Evolutionary conservation across 2,113 vertebrate species (phyloP), one percentile per base, ranked within the genome.

Genomic region (Xenopus borealis): DNA sequence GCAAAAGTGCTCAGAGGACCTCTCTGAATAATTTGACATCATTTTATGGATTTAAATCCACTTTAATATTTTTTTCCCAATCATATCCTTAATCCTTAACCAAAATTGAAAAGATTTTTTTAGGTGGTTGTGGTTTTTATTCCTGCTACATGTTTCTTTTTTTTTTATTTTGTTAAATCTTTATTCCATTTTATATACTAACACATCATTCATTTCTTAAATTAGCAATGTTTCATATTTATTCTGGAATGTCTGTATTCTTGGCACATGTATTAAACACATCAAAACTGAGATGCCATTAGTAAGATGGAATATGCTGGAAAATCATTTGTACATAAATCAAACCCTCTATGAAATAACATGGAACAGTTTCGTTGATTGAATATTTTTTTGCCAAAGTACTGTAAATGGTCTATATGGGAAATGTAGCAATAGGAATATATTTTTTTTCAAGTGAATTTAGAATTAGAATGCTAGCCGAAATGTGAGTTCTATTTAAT

Each of bases 331-430:
- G 23, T 68, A 12, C 11, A 75, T 84, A 79, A 82, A 77, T 82
- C 74, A 80, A 82, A 83, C 71, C 33, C 59, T 65, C 72, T 78
- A 0, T 6, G 72, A 82, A 82, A 69, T 68, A 83, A 0, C 0
- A 40, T 72, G 79, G 6, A 67, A 61, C 50, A 58, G 44, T n/a
- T 66, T 59, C 62, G 44, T 47, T 62, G 57, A 68, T 52, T 52
- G 72, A 55, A 18, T 67, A 61, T n/a, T n/a, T 68, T 68, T 65
- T 68, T 17, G 72, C 72, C 82, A 71, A 75, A 81, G 81, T 74
- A 12, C 6, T 75, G 78, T 67, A 79, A 83, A 85, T 81, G 73
- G 84, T 81, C 74, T 55, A 85, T 78, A 80, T 83, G 84, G 80
- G 81, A 78, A 30, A 2, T 33, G 3, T 33, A 33, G 30, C 30